phyloP scores from a whole-genome alignment of 2,797 vertebrate species.

The Aulostomus chinensis region DNA sequence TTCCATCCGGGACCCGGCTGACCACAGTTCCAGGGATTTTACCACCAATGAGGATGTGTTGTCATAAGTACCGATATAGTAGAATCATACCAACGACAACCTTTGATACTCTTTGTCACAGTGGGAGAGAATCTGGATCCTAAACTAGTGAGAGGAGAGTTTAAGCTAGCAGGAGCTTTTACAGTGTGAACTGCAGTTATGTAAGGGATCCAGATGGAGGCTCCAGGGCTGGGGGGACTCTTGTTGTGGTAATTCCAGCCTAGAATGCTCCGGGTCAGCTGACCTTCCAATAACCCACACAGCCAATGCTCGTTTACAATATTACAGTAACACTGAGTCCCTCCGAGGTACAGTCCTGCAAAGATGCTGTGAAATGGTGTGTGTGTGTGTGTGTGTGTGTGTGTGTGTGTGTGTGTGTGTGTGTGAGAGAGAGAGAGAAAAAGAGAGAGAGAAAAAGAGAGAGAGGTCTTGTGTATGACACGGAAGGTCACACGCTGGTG shows the following conservation, averaged over 20 bases:
- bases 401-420: background rate
- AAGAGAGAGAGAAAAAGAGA: too few species aligned
- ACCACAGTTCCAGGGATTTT: too few species aligned
- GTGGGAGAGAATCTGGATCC: too few species aligned
- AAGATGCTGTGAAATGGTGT: slow-evolving; percentile 2
- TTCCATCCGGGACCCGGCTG: too few species aligned
- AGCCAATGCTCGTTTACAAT: slow-evolving; percentile 17
- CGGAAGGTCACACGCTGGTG: slow-evolving; percentile 26
- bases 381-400: slow-evolving; percentile 7
- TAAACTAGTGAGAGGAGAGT: too few species aligned
- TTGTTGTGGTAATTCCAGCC: slow-evolving; percentile 13
- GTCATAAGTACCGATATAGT: too few species aligned
- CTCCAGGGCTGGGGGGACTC: slow-evolving; percentile 23
- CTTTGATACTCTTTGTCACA: too few species aligned
- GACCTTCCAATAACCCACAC: slow-evolving; percentile 18
- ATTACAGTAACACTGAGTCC: background rate
- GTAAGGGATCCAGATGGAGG: slow-evolving; percentile 69
- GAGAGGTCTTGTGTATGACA: slow-evolving; percentile 5
- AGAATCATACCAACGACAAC: too few species aligned
- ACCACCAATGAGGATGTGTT: too few species aligned
- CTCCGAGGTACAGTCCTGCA: slow-evolving; percentile 4
- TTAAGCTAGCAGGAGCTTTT: too few species aligned
- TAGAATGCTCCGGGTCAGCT: slow-evolving; percentile 13
- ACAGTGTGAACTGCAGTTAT: slow-evolving; percentile 60
- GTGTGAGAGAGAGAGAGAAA: too few species aligned